These are phyloP conservation scores for Microtus oregoni DNA, from an alignment of 2,113 vertebrate genomes.

Conservation along the genomic window DNA sequence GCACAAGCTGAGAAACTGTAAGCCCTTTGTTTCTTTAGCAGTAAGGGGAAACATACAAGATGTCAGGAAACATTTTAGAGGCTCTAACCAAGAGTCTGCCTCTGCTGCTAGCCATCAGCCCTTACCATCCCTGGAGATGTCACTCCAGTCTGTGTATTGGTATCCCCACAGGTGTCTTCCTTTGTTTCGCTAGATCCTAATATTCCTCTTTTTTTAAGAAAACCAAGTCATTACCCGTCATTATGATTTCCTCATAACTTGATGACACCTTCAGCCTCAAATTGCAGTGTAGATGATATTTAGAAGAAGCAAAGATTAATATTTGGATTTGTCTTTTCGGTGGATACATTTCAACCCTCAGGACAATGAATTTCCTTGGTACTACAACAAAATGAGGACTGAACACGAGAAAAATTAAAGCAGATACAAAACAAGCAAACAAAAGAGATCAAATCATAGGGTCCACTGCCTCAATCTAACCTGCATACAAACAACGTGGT, in stretches of 20 bases:
- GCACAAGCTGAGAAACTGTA: neutral
- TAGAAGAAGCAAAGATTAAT: neutral
- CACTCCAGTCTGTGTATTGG: neutral
- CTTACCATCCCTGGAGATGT: neutral
- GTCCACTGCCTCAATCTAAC: neutral
- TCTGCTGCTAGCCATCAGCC: neutral
- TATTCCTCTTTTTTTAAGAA: neutral
- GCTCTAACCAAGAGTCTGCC: neutral
- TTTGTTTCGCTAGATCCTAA: neutral
- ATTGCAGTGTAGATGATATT: neutral
- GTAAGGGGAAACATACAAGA: neutral
- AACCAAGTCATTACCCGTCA: neutral
- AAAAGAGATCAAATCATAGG: neutral
- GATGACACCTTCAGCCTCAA: neutral
- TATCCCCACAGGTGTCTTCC: neutral
- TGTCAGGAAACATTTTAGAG: neutral
- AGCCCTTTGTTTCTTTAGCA: neutral
- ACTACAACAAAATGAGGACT: slow-evolving; percentile 11
- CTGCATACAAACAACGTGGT: neutral
- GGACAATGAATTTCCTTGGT: neutral
- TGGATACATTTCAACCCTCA: neutral
- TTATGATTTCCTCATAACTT: neutral
- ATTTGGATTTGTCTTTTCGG: neutral
- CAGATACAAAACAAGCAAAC: neutral
- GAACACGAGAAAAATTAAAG: neutral